phyloP scores from a whole-genome alignment of 2,888 invertebrate species.

The Cataglyphis cursor region DNA sequence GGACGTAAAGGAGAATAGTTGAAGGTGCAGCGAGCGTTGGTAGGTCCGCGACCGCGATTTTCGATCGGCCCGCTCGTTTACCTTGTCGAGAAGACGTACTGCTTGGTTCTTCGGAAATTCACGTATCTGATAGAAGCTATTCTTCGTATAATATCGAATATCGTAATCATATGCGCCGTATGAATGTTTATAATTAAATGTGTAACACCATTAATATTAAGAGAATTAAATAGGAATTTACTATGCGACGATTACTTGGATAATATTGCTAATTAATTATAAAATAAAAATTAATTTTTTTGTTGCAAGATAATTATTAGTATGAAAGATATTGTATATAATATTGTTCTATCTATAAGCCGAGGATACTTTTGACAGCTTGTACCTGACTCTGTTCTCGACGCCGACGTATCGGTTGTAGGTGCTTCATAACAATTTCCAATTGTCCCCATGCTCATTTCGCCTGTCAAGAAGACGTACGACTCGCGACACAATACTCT shows the following conservation, averaged over 20 bases:
- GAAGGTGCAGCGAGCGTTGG: constrained; percentile 72
- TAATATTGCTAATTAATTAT: neutral
- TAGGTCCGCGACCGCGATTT: constrained; percentile 69
- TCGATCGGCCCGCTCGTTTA: constrained; percentile 66
- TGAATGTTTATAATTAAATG: neutral
- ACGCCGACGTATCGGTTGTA: constrained; percentile 44
- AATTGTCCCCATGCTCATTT: constrained; percentile 84
- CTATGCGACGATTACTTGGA: neutral
- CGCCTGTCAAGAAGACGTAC: constrained; percentile 84
- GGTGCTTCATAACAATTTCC: constrained; percentile 73
- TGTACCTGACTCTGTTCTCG: neutral
- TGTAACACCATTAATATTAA: neutral
- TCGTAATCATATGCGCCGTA: neutral
- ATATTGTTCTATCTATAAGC: neutral
- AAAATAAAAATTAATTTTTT: neutral
- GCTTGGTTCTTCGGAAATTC: constrained; percentile 29
- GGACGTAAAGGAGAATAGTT: constrained; percentile 74
- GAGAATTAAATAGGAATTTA: neutral
- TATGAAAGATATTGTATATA: neutral
- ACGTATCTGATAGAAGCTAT: neutral
- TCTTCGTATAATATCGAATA: neutral
- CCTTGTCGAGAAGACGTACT: constrained; percentile 66
- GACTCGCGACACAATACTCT: constrained; percentile 76
- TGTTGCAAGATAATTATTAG: neutral
- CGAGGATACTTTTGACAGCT: neutral